Base-by-base conservation (phyloP, 2,888 invertebrate genomes). In the Cataglyphis livida region DNA sequence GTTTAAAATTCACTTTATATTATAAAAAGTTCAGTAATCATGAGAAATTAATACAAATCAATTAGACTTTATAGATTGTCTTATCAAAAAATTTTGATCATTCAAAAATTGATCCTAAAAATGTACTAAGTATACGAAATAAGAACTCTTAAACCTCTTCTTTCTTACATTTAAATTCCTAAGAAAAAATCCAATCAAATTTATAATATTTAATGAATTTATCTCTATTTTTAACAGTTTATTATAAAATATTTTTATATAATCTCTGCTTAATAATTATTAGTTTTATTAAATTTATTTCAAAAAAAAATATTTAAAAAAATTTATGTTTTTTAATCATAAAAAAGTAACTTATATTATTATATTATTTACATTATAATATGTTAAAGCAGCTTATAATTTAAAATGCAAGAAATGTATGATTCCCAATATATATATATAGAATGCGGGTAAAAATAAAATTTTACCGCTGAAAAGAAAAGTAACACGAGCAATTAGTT, bases 401-500 rank as follows among this genome's bases (percentile, higher is more conserved):
- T 6, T n/a, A 10, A 7, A 15, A 25, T 3, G 7, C 1, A n/a
- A 6, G n/a, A 25, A 48, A 38, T 35, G 9, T 15, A n/a, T 68
- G 41, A 57, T 41, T 57, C 41, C 3, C 1, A 38, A 28, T 28
- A 21, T 21, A 28, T 28, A 28, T 54, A 7, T 35, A 35, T 35
- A 66, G 54, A 65, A 18, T 28, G 25, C 1, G 0, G 4, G n/a
- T 7, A 28, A 28, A 41, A 44, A 59, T 70, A 25, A 66, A 76
- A 76, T 59, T 35, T 35, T 41, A 15, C n/a, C 59, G 21, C 21
- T 68, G 41, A 71, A 79, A 71, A 25, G 59, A 35, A 21, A 70
- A 44, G 9, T 79, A 79, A 70, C 32, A 18, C 59, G 21, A 48
- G 35, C 44, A 71, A 61, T 79, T 79, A 71, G 44, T 57, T 18